Evolutionary conservation across 2,888 invertebrate genomes (phyloP).

Genomic region (Linnaemya tessellans): DNA sequence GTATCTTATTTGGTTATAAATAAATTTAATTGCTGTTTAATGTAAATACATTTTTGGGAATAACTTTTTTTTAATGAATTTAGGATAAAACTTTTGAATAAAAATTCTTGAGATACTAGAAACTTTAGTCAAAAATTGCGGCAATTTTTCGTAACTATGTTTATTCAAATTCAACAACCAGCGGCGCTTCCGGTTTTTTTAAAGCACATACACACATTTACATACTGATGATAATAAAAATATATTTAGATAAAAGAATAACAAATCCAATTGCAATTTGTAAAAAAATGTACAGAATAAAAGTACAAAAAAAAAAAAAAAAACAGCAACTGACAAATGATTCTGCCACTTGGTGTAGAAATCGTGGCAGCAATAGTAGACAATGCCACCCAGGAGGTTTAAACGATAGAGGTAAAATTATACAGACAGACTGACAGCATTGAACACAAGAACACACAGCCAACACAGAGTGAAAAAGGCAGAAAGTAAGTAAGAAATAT

Average conservation of each 20-base stretch:
- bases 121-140: neutral
- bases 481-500: slow-evolving; percentile 52
- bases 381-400: slow-evolving; percentile 70
- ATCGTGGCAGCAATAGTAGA: slow-evolving; percentile 66
- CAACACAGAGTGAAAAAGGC: slow-evolving; percentile 43
- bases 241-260: slow-evolving; percentile 67
- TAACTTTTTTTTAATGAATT: too few species aligned
- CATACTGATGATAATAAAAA: slow-evolving; percentile 61
- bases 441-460: slow-evolving; percentile 32
- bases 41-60: too few species aligned
- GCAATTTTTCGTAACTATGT: neutral
- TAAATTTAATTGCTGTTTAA: too few species aligned
- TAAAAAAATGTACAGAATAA: slow-evolving; percentile 10
- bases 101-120: neutral
- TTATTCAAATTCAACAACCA: slow-evolving; percentile 46
- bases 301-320: slow-evolving; percentile 30
- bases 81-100: neutral
- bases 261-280: slow-evolving; percentile 77
- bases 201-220: slow-evolving; percentile 69
- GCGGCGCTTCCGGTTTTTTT: slow-evolving; percentile 66
- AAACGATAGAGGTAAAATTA: slow-evolving; percentile 58
- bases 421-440: slow-evolving; percentile 41
- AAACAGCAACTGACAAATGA: slow-evolving; percentile 75
- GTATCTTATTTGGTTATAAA: too few species aligned
- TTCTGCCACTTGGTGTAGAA: slow-evolving; percentile 72